Base-by-base conservation (phyloP, 2,888 invertebrate species). In the Dione juno region DNA sequence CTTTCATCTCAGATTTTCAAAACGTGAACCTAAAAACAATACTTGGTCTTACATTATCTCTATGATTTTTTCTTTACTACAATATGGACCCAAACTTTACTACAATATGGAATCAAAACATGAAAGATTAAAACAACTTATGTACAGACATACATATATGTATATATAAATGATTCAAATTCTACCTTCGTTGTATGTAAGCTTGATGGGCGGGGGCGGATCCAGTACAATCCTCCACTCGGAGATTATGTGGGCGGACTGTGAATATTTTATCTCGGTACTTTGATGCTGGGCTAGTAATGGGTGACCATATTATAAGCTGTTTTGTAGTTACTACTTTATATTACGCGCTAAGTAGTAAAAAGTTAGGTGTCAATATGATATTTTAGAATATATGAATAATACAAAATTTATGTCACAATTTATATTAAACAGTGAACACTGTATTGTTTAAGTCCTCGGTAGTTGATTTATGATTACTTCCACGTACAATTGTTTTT, bases 231-330 rank as follows among this genome's bases (percentile, higher is more conserved):
- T 87, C 87, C 88, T 86, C 89, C 88, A 88, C 82, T 89, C 81
- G 79, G 69, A 73, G 86, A 83, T 86, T 85, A 83, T 82, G 82
- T 84, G 88, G 90, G 88, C 89, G 88, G 82, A 80, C 83, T 85
- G 85, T 89, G 90, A 84, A 91, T 90, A 89, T 84, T 90, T 88
- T 84, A 91, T 89, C 77, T 88, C 58, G 61, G 67, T 84, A 83
- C 84, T 87, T 86, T 87, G 86, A 87, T 78, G 80, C 78, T 61
- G 48, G 68, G 54, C 19, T 28, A 37, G 68, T 72, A 71, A 76
- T 79, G 79, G 75, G 57, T 75, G 76, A 77, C 74, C 73, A n/a
- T n/a, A n/a, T 76, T 72, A 59, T 75, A 73, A 77, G 72, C 70
- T 41, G 41, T 21, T 41, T 21, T 13, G 53, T 66, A 48, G 16